Conservation (phyloP, 2,888 invertebrate genomes). For the Apantesis nais region DNA sequence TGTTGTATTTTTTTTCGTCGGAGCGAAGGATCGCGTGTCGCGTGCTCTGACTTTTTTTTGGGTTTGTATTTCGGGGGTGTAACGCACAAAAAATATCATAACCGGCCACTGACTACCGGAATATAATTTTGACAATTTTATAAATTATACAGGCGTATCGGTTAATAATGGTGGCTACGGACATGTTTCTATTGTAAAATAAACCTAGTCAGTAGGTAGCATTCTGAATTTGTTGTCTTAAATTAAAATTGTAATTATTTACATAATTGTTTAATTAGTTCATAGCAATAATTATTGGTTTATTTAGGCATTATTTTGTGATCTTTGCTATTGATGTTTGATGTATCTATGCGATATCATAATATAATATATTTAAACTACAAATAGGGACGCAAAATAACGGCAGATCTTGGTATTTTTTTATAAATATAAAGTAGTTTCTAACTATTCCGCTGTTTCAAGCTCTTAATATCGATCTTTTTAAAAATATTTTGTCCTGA, state of each 20-base stretch:
- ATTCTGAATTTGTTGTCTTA: constrained; percentile 35
- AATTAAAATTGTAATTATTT: constrained; percentile 21
- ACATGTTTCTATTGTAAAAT: constrained; percentile 48
- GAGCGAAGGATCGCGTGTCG: constrained; percentile 81
- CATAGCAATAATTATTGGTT: neutral
- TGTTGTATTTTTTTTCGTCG: constrained; percentile 67
- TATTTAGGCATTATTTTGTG: neutral
- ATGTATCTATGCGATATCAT: no score
- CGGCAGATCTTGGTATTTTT: no score
- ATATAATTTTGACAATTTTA: constrained; percentile 84
- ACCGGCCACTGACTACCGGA: constrained; percentile 83
- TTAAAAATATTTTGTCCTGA: no score
- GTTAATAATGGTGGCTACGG: constrained; percentile 74
- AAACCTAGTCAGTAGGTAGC: constrained; percentile 36
- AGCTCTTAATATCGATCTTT: no score
- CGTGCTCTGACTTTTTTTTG: constrained; percentile 77
- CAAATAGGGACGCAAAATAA: no score
- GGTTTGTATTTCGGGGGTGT: constrained; percentile 69
- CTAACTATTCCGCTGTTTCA: no score
- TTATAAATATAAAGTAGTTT: no score
- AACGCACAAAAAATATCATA: constrained; percentile 77
- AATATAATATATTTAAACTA: no score
- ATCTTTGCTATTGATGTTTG: no score
- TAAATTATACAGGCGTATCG: constrained; percentile 80
- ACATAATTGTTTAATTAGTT: constrained; percentile 9